Conservation (phyloP, 2,113 vertebrate genomes). For the Calonectris borealis region DNA sequence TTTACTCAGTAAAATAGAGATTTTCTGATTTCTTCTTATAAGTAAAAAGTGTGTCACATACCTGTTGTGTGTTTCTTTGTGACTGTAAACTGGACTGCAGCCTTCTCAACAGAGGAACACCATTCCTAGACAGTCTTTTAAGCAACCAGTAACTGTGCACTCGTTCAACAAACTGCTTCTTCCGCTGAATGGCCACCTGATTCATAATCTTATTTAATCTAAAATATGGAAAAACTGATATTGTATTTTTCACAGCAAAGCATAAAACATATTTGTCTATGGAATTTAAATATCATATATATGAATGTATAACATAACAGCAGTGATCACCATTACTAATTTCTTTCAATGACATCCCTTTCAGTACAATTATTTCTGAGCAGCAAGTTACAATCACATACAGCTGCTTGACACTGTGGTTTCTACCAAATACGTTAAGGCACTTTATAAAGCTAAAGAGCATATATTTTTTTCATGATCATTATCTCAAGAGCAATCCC, state of each 20-base stretch:
- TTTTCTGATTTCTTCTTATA: neutral
- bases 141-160: slow-evolving; percentile 96
- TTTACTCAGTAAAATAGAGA: neutral
- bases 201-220: slow-evolving; percentile 96
- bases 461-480: neutral
- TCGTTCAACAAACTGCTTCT: slow-evolving; percentile 93
- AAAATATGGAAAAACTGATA: slow-evolving; percentile 65
- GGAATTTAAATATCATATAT: neutral
- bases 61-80: slow-evolving; percentile 87
- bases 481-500: neutral
- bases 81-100: slow-evolving; percentile 91
- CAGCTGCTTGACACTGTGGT: neutral
- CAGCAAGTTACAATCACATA: neutral
- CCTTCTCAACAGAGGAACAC: slow-evolving; percentile 89
- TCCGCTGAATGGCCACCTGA: slow-evolving; percentile 95
- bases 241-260: slow-evolving; percentile 51
- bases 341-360: neutral
- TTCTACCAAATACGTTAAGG: neutral
- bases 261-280: neutral
- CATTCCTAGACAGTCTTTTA: slow-evolving; percentile 93
- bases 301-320: neutral
- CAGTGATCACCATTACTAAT: neutral
- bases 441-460: neutral
- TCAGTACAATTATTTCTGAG: neutral
- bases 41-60: slow-evolving; percentile 64